A percentile compares a stretch with the other conserved stretches of the same genome.
Evolutionary conservation across 30 jellyfish, hydroid and myxozoan genomes (phyloP).

Genomic region (Cassiopea andromeda): DNA sequence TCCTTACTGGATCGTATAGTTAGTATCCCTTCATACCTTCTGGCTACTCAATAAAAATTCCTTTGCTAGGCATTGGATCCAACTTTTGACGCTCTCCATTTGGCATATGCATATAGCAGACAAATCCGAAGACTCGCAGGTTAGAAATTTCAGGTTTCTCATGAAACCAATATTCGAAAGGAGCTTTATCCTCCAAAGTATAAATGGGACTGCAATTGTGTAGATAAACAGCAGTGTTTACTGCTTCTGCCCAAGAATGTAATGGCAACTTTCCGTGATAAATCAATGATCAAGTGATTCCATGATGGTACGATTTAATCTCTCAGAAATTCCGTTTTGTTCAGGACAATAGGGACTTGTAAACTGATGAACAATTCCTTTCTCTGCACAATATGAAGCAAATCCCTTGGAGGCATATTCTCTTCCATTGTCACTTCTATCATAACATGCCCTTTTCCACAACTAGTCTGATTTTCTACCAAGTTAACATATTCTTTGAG

Average conservation of each 20-base stretch:
- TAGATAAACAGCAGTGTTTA: slow-evolving; percentile 60
- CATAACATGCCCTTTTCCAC: background rate
- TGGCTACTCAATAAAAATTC: slow-evolving; percentile 56
- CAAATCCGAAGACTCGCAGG: slow-evolving; percentile 62
- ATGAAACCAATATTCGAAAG: slow-evolving; percentile 53
- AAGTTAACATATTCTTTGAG: slow-evolving; percentile 47
- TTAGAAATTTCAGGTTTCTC: slow-evolving; percentile 53
- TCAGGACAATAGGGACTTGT: slow-evolving; percentile 43
- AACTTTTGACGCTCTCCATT: slow-evolving; percentile 52
- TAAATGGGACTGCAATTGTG: slow-evolving; percentile 52
- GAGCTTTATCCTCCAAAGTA: slow-evolving; percentile 51
- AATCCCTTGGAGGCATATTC: too few species aligned
- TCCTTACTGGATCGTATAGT: slow-evolving; percentile 19
- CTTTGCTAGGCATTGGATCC: slow-evolving; percentile 60
- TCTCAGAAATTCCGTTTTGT: slow-evolving; percentile 58
- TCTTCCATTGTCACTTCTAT: too few species aligned
- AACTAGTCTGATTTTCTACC: slow-evolving; percentile 57
- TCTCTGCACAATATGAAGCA: too few species aligned
- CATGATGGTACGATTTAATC: slow-evolving; percentile 35
- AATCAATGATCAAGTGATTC: slow-evolving; percentile 38
- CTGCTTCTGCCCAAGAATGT: slow-evolving; percentile 71
- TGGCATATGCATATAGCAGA: slow-evolving; percentile 57
- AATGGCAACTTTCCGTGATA: slow-evolving; percentile 41
- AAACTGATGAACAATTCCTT: slow-evolving; percentile 10
- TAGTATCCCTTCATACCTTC: slow-evolving; percentile 63